phyloP scores from a whole-genome alignment of 92 coral and sea anemone genomes.

The Siderastrea radians region DNA sequence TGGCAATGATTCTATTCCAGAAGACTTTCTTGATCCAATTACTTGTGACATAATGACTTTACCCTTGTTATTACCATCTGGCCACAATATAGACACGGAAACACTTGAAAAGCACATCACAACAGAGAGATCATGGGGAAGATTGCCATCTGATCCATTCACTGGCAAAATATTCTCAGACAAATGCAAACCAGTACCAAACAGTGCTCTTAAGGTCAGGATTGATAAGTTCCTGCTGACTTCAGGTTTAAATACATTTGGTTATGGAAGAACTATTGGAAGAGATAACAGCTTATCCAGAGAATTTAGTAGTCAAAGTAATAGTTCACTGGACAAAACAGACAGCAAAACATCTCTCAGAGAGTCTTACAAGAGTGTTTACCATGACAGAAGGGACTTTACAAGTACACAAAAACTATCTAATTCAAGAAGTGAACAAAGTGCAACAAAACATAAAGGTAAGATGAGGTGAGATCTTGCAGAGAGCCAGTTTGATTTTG shows the following conservation, averaged over 20 bases:
- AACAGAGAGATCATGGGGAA: conserved; percentile 89
- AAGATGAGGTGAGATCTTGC: not conserved
- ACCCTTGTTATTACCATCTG: conserved; percentile 95
- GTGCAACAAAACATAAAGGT: conserved; percentile 18
- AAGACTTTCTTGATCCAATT: conserved; percentile 93
- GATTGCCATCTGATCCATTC: conserved; percentile 93
- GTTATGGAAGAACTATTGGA: conserved; percentile 87
- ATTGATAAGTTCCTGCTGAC: conserved; percentile 88
- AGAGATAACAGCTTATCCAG: conserved; percentile 24
- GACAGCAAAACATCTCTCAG: not conserved
- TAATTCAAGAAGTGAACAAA: not conserved
- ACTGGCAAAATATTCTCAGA: conserved; percentile 90
- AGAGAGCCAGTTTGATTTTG: no score
- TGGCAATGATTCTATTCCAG: conserved; percentile 56
- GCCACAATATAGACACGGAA: conserved; percentile 85
- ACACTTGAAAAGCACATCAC: conserved; percentile 93
- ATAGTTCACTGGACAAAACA: not conserved
- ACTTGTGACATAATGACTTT: conserved; percentile 91
- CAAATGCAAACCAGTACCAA: conserved; percentile 81
- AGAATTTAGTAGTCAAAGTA: not conserved
- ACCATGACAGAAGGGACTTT: not conserved
- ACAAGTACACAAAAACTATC: not conserved
- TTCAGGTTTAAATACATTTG: conserved; percentile 70
- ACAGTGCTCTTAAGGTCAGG: conserved; percentile 89
- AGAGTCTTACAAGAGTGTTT: not conserved